phyloP scores from a whole-genome alignment of 2,888 invertebrate species.

The Drosophila siamana region DNA sequence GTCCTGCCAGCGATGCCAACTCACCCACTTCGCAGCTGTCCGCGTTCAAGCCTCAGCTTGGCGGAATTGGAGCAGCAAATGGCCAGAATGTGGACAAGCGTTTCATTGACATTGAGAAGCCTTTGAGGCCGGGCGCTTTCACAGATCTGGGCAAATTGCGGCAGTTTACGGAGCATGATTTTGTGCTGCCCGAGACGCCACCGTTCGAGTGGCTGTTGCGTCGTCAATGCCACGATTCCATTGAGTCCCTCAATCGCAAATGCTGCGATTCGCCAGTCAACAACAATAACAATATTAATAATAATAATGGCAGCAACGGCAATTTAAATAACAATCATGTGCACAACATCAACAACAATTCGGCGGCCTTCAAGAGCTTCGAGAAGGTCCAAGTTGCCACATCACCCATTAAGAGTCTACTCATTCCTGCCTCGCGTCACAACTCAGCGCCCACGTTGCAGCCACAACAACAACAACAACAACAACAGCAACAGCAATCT shows the following conservation, averaged over 20 bases:
- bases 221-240: slow-evolving; percentile 77
- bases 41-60: slow-evolving; percentile 18
- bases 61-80: slow-evolving; percentile 84
- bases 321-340: slow-evolving; percentile 59
- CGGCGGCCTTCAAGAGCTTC: slow-evolving; percentile 77
- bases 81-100: slow-evolving; percentile 86
- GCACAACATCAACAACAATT: slow-evolving; percentile 74
- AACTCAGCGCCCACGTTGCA: slow-evolving; percentile 51
- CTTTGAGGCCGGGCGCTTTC: slow-evolving; percentile 92
- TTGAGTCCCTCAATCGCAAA: slow-evolving; percentile 79
- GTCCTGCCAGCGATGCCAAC: slow-evolving; percentile 78
- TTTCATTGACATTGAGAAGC: slow-evolving; percentile 89
- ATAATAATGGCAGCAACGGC: slow-evolving; percentile 55
- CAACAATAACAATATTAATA: slow-evolving; percentile 57
- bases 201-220: slow-evolving; percentile 88
- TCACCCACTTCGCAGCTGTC: slow-evolving; percentile 86
- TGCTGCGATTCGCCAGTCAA: slow-evolving; percentile 65
- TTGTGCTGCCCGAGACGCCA: slow-evolving; percentile 87
- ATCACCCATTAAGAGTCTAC: slow-evolving; percentile 83
- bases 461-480: slow-evolving; percentile 53
- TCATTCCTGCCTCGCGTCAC: slow-evolving; percentile 74
- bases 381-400: slow-evolving; percentile 60
- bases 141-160: slow-evolving; percentile 89
- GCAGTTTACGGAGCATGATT: slow-evolving; percentile 87
- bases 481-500: slow-evolving; percentile 27